Base-by-base conservation (phyloP, 2,888 invertebrate genomes). In the Diaphora mendica region DNA sequence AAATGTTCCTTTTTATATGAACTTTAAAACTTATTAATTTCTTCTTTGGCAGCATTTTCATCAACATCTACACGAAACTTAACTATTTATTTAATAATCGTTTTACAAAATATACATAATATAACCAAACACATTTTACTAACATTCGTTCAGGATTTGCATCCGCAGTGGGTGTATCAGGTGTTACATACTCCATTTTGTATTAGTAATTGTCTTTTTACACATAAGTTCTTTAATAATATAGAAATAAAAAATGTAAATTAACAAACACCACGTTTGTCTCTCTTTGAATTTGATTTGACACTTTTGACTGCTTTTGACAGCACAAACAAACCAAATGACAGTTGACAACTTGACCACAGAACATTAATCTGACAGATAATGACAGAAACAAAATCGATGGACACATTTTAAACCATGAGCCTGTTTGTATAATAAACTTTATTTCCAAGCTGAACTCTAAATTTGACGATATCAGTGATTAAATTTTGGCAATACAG, bases 171-270 rank as follows among this genome's bases (percentile, higher is more conserved):
- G n/a, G n/a, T 23, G 75, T 88, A 88, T 95, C 94, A 33, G 92
- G 89, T 8, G 92, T 77, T 76, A 95, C 92, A 76, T 95, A 95
- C 79, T 96, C 96, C 96, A 96, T 95, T 80, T 85, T 74, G 2
- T 20, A 42, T 1, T 0, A n/a, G 20, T 20, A 51, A 13, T 23
- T 33, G 7, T 13, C 30, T 15, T 35, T 26, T n/a, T 68, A 15
- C n/a, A 68, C 35, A 35, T 68, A 17, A 35, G n/a, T 51, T 33
- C 9, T 44, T 44, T 44, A 33, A 3, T 35, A 26, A 4, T 48
- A 5, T 23, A 44, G 26, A 26, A 44, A 30, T 5, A 3, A 26
- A 66, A 33, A 30, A 62, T 62, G 4, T 33, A 33, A 35, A 35
- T 3, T 17, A 39, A 68, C 48, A 15, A 17, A 55, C 33, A 68